Evolutionary conservation across 2,113 vertebrate genomes (phyloP), one percentile per base, ranked within the genome.

Genomic region (Anser cygnoides): DNA sequence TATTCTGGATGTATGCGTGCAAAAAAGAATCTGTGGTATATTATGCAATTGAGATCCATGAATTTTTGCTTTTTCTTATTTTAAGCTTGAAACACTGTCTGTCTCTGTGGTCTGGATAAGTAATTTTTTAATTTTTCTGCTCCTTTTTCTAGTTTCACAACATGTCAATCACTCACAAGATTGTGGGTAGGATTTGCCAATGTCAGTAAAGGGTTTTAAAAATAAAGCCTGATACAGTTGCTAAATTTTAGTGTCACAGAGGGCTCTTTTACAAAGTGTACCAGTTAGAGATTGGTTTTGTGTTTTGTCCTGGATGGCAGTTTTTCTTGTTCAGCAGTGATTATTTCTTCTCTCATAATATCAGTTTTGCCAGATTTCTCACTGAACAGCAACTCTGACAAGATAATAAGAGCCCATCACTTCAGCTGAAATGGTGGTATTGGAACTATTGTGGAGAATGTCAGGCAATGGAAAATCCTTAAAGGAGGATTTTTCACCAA

Each of bases 41-140:
- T 77, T 66, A 74, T 41, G 41, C 57, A 81, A 15, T 7, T 92
- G 66, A 75, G 35, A 75, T 91, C 33, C 77, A 87, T 29, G 66
- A 89, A 65, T 82, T 89, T 67, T 70, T 95, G 25, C 17, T 78
- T 28, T 49, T 83, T 63, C 31, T 74, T 80, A 58, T 67, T 94
- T 94, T 63, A 89, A 93, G 68, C 43, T 61, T 89, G 55, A 90
- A 93, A 89, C 21, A 4, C 23, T 94, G 33, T 87, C 31, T 88
- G 28, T 50, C 63, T 92, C 61, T 74, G 54, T 91, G 63, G 76
- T 59, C 46, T 77, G 50, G 55, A n/a, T 76, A 77, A 88, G 37
- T 84, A 82, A 28, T 63, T 49, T 72, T 88, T 52, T 4, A 46
- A 23, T 33, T 93, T 70, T 87, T 68, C 52, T 74, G 23, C 23